Base-by-base conservation (phyloP, 2,888 invertebrate genomes). In the Dioctria rufipes region DNA sequence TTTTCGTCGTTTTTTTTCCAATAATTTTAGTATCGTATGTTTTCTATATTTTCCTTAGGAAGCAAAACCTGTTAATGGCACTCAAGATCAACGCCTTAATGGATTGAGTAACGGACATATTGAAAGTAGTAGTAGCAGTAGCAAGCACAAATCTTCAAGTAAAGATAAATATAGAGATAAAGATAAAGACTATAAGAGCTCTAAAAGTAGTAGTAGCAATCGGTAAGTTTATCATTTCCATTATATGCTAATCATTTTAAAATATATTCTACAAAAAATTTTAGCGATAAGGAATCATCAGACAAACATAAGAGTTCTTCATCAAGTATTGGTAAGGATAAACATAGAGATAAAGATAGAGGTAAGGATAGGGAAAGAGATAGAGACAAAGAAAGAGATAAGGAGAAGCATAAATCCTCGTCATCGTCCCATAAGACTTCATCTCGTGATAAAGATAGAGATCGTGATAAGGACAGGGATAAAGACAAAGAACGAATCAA, bases 21-120 rank as follows among this genome's bases (percentile, higher is more conserved):
- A 4, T 61, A 61, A 61, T 8, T 8, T 13, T 61, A 61, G 6
- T 13, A 61, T 8, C 25, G 3, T 71, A 5, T 39, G 3, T 69
- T 43, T 5, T 40, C 49, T 25, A 25, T 25, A 25, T 67, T 71
- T 40, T 46, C 60, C 42, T 13, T 4, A 73, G 67, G 66, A 78
- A 42, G 58, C 78, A 9, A 84, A 85, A 80, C 80, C 83, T 65
- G 82, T 90, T 88, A 91, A 91, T 87, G 91, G 91, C 83, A 90
- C 89, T 87, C 91, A 91, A 88, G 69, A 79, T 54, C 80, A 80
- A 71, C 92, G 93, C 90, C 91, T 94, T 90, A 95, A 95, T 90
- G 95, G 95, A 81, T 90, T 95, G 86, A 94, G 94, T 86, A 95
- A 95, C 90, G 96, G 95, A 79, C 95, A 93, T 88, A 86, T 82